Evolutionary conservation across 1,140 invertebrate genomes (phyloP).

Genomic region (Cylas formicarius): DNA sequence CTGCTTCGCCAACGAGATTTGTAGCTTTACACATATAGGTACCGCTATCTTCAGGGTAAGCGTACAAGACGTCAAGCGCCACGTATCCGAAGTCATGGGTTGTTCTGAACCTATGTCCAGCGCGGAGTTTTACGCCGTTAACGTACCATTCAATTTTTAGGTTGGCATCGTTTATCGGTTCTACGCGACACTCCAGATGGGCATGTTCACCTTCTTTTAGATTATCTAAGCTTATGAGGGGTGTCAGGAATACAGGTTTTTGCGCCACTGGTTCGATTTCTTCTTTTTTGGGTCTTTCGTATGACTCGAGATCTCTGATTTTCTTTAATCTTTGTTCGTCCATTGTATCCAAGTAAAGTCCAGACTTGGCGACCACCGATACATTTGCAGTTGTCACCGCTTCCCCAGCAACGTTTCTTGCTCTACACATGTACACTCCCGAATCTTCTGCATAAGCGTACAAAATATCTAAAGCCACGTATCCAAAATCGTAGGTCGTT

Average conservation of each 20-base stretch:
- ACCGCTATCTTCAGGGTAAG: slow-evolving; percentile 88
- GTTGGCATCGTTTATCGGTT: slow-evolving; percentile 92
- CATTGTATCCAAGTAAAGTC: slow-evolving; percentile 77
- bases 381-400: slow-evolving; percentile 85
- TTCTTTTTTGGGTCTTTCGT: slow-evolving; percentile 64
- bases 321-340: slow-evolving; percentile 83
- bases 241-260: slow-evolving; percentile 79
- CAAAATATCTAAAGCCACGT: slow-evolving; percentile 90
- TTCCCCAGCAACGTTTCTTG: slow-evolving; percentile 85
- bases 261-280: slow-evolving; percentile 72
- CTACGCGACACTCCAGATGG: slow-evolving; percentile 91
- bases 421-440: slow-evolving; percentile 91
- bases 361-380: slow-evolving; percentile 76
- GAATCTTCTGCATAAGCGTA: slow-evolving; percentile 94
- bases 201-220: slow-evolving; percentile 85
- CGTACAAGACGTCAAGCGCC: slow-evolving; percentile 86
- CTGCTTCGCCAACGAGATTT: slow-evolving; percentile 84
- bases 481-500: slow-evolving; percentile 93
- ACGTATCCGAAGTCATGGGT: slow-evolving; percentile 96
- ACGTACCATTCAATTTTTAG: slow-evolving; percentile 94
- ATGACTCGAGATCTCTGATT: slow-evolving; percentile 80
- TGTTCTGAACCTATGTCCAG: slow-evolving; percentile 82
- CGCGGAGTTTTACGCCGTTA: slow-evolving; percentile 70
- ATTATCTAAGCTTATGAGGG: slow-evolving; percentile 76
- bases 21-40: slow-evolving; percentile 93